Conservation (phyloP, 1,140 invertebrate genomes). For the Antheraea pernyi region DNA sequence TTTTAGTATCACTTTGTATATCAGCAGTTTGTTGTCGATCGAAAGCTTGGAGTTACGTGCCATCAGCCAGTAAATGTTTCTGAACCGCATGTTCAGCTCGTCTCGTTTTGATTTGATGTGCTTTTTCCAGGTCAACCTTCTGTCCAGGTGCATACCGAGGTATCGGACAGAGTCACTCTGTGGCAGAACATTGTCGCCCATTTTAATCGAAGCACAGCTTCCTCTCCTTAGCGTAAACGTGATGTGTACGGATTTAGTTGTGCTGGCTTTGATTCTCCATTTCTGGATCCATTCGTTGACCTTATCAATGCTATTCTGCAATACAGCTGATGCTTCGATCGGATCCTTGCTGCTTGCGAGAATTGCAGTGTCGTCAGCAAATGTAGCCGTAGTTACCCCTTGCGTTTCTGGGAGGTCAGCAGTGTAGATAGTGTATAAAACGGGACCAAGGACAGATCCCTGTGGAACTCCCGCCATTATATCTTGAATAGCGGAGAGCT, state of each 20-base stretch:
- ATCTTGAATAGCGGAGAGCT: background rate
- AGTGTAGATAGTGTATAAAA: constrained; percentile 1
- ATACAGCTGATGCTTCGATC: no score
- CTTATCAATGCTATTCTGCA: no score
- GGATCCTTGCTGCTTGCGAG: no score
- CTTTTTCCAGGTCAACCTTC: background rate
- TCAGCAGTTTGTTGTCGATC: no score
- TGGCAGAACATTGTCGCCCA: background rate
- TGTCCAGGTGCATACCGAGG: background rate
- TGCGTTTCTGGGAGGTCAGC: background rate
- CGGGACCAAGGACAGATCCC: background rate
- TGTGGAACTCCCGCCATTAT: background rate
- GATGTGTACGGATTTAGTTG: background rate
- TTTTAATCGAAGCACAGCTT: background rate
- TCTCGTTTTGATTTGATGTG: background rate
- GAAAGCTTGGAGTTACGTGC: no score
- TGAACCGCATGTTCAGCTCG: background rate
- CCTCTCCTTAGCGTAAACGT: background rate
- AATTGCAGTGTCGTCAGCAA: no score
- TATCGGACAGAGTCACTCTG: background rate
- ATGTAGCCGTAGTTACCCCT: background rate
- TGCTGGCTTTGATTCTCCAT: background rate
- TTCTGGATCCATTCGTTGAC: background rate
- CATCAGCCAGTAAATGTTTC: background rate
- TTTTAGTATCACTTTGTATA: no score